Conservation (phyloP, 1,140 invertebrate genomes). For the Neodiprion pinetum region DNA sequence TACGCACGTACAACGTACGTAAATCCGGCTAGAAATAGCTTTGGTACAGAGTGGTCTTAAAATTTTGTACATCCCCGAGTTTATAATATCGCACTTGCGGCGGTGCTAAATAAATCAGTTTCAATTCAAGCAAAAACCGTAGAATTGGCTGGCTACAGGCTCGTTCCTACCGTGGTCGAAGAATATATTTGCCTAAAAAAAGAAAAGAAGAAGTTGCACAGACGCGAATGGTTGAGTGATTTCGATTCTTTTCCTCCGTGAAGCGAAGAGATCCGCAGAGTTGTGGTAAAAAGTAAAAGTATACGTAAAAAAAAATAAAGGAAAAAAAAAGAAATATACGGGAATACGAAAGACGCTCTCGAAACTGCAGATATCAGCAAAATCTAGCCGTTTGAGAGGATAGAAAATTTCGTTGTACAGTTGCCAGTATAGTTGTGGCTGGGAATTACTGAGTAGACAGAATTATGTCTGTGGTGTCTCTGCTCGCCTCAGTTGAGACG, state of each 20-base stretch:
- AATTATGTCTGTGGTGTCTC: constrained; percentile 59
- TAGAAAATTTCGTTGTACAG: constrained; percentile 7
- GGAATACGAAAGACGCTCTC: constrained; percentile 32
- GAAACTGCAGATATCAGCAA: constrained; percentile 12
- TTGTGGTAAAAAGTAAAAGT: constrained; percentile 14
- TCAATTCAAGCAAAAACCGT: too few relatives aligned
- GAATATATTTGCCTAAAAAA: too few relatives aligned
- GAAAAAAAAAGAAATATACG: constrained; percentile 11
- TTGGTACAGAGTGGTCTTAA: not conserved
- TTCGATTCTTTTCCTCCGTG: too few relatives aligned
- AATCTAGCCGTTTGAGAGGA: constrained; percentile 13
- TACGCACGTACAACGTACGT: not conserved
- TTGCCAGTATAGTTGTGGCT: constrained; percentile 40
- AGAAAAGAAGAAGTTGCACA: too few relatives aligned
- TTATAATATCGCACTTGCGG: too few relatives aligned
- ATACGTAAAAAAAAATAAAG: constrained; percentile 19
- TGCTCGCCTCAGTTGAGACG: constrained; percentile 58
- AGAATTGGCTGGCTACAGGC: too few relatives aligned
- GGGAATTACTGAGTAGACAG: constrained; percentile 61
- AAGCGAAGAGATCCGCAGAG: constrained; percentile 13
- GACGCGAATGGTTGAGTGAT: too few relatives aligned
- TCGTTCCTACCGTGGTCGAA: too few relatives aligned
- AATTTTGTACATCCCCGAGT: not conserved
- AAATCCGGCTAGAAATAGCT: not conserved
- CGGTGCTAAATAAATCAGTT: too few relatives aligned